These are phyloP conservation scores for Megatriorchis doriae DNA, from an alignment of 2,113 vertebrate species.

Conservation along the genomic window DNA sequence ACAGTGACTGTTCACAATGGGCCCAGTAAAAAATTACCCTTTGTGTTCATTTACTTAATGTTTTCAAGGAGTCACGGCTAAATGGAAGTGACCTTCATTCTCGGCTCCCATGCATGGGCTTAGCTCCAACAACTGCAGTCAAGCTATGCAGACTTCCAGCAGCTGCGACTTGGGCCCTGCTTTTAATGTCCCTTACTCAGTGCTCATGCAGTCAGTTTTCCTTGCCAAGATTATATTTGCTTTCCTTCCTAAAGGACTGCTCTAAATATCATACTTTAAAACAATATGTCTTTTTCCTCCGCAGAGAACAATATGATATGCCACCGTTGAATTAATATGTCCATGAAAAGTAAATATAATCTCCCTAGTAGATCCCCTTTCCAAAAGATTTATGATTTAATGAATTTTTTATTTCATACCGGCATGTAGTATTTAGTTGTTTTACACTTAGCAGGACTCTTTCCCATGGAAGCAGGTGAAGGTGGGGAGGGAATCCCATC, in stretches of 20 bases:
- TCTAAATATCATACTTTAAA: conserved; percentile 34
- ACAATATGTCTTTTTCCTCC: conserved; percentile 2
- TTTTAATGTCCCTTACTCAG: conserved; percentile 15
- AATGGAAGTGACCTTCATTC: conserved; percentile 10
- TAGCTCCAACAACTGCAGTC: conserved; percentile 6
- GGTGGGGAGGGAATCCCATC: not conserved
- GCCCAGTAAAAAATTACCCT: not conserved
- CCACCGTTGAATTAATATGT: conserved; percentile 35
- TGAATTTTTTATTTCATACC: conserved; percentile 24
- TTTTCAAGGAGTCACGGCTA: not conserved
- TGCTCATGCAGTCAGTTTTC: not conserved
- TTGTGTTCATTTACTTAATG: not conserved
- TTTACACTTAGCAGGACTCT: conserved; percentile 32
- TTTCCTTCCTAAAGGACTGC: conserved; percentile 53
- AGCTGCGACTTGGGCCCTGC: conserved; percentile 17
- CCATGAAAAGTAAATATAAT: conserved; percentile 21
- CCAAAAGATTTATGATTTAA: conserved; percentile 49
- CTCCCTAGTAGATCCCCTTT: conserved; percentile 26
- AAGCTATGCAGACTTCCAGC: not conserved
- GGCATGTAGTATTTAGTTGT: not conserved
- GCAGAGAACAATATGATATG: conserved; percentile 37
- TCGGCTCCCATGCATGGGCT: not conserved
- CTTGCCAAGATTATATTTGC: conserved; percentile 40
- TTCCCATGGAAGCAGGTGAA: not conserved
- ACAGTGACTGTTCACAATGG: not conserved